Evolutionary conservation across 1,140 invertebrate genomes (phyloP).

Genomic region (Heliconius nattereri): DNA sequence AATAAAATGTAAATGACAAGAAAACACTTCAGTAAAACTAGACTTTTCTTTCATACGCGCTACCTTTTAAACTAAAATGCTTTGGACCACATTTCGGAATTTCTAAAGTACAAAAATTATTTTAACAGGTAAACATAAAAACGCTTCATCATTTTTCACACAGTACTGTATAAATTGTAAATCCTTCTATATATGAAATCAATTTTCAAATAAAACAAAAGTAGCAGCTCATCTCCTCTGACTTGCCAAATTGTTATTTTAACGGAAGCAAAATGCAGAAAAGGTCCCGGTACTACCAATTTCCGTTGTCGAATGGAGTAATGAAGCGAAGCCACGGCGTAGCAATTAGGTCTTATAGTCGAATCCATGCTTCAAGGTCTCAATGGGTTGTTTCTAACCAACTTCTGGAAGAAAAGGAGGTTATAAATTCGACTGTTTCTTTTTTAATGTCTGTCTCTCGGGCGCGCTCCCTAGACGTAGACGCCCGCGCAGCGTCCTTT

Average conservation of each 20-base stretch:
- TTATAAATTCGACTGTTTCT: too few relatives aligned
- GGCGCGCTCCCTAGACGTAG: too few relatives aligned
- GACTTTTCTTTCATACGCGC: not conserved
- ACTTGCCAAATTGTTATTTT: not conserved
- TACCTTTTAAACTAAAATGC: not conserved
- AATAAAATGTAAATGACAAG: not conserved
- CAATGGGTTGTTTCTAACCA: not conserved
- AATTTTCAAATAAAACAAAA: constrained; percentile 1
- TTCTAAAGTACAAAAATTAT: not conserved
- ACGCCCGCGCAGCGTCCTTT: too few relatives aligned
- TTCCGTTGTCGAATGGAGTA: constrained; percentile 20
- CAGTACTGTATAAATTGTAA: not conserved
- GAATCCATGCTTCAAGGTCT: not conserved
- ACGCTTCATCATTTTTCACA: too few relatives aligned
- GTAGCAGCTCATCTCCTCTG: not conserved
- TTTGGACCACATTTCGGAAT: not conserved
- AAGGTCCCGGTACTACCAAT: constrained; percentile 19
- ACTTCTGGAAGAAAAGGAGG: too few relatives aligned
- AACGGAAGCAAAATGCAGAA: constrained; percentile 16
- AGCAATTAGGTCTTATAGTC: constrained; percentile 18
- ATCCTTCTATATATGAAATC: not conserved
- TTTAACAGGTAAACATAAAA: too few relatives aligned
- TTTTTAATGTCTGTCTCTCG: not conserved
- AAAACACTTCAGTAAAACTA: not conserved
- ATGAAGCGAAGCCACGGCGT: constrained; percentile 19